These are phyloP conservation scores for Clangula hyemalis DNA, from an alignment of 2,797 vertebrate genomes.

Conservation along the genomic window DNA sequence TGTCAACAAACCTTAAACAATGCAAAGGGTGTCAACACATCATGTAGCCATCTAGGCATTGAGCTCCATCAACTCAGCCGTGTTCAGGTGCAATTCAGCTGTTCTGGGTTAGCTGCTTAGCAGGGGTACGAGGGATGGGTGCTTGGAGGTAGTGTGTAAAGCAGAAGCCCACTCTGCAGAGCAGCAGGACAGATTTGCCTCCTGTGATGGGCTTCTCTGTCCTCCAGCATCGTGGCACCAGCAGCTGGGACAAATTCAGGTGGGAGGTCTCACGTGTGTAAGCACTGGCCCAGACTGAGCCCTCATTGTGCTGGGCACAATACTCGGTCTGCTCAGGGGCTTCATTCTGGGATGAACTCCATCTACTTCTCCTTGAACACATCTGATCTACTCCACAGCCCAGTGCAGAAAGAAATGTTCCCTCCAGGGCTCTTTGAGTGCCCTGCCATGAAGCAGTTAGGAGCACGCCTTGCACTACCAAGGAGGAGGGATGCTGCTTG, in stretches of 20 bases:
- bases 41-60: background rate
- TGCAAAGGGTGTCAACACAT: background rate
- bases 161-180: background rate
- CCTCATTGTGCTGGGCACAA: background rate
- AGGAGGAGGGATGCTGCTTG: background rate
- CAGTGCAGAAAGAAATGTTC: background rate
- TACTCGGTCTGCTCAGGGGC: background rate
- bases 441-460: background rate
- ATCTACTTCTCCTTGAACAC: background rate
- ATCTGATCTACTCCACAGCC: background rate
- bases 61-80: background rate
- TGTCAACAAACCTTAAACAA: background rate
- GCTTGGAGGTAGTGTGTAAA: background rate
- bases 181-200: background rate
- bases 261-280: background rate
- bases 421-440: background rate
- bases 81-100: background rate
- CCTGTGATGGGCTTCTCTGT: background rate
- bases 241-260: background rate
- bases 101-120: background rate
- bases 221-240: background rate
- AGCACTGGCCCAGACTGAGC: background rate
- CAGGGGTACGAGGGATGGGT: fast-evolving
- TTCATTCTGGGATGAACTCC: background rate
- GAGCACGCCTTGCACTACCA: background rate